Evolutionary conservation across 2,797 vertebrate genomes (phyloP).

Genomic region (Sebastolobus altivelis): DNA sequence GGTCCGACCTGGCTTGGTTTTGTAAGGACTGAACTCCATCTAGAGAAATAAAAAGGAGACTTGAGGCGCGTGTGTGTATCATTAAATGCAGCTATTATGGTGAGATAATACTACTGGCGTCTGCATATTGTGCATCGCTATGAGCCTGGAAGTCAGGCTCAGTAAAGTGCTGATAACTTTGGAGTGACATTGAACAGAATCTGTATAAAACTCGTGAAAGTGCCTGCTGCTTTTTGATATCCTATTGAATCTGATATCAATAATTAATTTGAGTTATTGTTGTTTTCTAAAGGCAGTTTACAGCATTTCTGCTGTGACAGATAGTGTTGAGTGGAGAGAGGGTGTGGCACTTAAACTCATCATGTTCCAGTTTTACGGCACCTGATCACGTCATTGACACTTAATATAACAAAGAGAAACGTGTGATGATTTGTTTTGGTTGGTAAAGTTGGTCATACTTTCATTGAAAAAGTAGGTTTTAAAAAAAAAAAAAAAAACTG

Average conservation of each 20-base stretch:
- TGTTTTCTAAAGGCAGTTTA: constrained; percentile 73
- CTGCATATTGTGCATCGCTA: constrained; percentile 77
- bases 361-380: constrained; percentile 46
- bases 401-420: background rate
- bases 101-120: constrained; percentile 76
- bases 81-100: constrained; percentile 82
- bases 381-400: constrained; percentile 15
- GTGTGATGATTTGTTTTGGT: background rate
- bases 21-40: constrained; percentile 74
- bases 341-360: constrained; percentile 37
- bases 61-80: constrained; percentile 75
- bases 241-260: constrained; percentile 75
- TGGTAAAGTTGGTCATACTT: background rate
- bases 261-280: constrained; percentile 80
- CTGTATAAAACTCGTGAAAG: constrained; percentile 75
- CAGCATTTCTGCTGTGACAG: constrained; percentile 69
- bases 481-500: background rate
- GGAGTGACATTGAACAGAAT: constrained; percentile 85
- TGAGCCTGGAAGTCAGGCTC: constrained; percentile 81
- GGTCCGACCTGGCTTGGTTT: constrained; percentile 80
- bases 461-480: background rate
- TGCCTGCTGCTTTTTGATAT: constrained; percentile 77
- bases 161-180: constrained; percentile 80
- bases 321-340: constrained; percentile 64
- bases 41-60: constrained; percentile 77